Percentiles rank a stretch among this genome's conserved stretches.
Evolutionary conservation across 2,113 vertebrate species (phyloP).

Genomic region (Pampusana beccarii): DNA sequence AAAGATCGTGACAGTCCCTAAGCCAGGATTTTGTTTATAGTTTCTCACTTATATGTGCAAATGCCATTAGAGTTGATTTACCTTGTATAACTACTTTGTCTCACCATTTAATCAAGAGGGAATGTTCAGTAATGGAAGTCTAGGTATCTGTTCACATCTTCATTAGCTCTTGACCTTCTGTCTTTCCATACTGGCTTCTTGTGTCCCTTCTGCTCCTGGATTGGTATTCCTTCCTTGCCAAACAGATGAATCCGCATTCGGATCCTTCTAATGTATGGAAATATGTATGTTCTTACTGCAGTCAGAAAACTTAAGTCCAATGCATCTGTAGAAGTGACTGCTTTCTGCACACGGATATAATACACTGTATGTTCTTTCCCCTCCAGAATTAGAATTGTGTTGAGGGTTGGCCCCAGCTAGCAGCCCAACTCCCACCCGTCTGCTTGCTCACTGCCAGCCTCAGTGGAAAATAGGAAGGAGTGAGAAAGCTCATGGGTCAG

Average conservation of each 20-base stretch:
- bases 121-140: neutral
- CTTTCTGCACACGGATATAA: neutral
- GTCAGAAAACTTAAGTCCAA: neutral
- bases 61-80: neutral
- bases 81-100: neutral
- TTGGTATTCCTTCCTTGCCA: neutral
- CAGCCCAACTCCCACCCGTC: neutral
- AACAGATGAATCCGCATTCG: neutral
- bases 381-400: neutral
- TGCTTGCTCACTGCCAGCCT: accelerated
- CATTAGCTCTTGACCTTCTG: neutral
- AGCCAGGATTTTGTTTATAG: neutral
- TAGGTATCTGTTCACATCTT: neutral
- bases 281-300: neutral
- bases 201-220: neutral
- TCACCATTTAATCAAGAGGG: neutral
- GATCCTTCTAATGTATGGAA: neutral
- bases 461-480: neutral
- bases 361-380: accelerated
- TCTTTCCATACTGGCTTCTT: neutral
- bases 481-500: neutral
- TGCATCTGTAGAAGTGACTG: neutral
- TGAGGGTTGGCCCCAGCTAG: neutral
- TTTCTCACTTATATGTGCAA: neutral
- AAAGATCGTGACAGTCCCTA: neutral